Conservation (phyloP, 2,113 vertebrate species). For the Sander lucioperca region DNA sequence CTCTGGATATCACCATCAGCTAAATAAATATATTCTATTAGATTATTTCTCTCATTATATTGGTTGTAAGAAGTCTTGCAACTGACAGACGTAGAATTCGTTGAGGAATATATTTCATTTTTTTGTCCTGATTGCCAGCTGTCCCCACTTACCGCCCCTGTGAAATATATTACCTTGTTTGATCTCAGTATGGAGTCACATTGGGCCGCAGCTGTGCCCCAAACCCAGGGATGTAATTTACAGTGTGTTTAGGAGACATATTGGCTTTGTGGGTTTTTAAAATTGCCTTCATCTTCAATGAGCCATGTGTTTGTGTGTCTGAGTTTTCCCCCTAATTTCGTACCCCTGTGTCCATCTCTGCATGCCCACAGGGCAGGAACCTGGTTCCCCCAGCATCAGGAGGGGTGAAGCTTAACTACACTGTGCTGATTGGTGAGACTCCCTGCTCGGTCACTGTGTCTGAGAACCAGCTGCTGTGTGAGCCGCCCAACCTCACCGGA, state of each 20-base stretch:
- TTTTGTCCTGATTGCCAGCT: conserved; percentile 38
- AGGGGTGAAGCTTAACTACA: conserved; percentile 97
- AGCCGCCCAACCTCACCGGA: conserved; percentile 94
- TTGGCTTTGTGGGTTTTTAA: conserved; percentile 24
- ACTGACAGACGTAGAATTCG: neutral
- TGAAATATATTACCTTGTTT: conserved; percentile 36
- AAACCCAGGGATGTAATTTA: conserved; percentile 36
- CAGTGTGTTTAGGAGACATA: conserved; percentile 28
- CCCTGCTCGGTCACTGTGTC: conserved; percentile 95
- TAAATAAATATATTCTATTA: neutral
- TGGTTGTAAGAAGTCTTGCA: neutral
- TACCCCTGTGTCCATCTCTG: conserved; percentile 39
- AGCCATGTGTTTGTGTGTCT: conserved; percentile 21
- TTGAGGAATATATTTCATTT: neutral
- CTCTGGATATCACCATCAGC: neutral
- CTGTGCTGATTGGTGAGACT: conserved; percentile 94
- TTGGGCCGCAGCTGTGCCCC: conserved; percentile 44
- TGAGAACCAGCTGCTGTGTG: conserved; percentile 96
- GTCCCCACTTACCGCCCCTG: conserved; percentile 17
- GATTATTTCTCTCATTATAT: neutral
- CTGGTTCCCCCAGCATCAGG: conserved; percentile 93
- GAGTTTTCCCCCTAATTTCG: conserved; percentile 36
- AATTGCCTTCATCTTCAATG: conserved; percentile 27
- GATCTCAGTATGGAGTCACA: conserved; percentile 43
- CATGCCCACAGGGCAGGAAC: conserved; percentile 92